Conservation (phyloP, 2,888 invertebrate genomes). For the Nemotelus pantherinus region DNA sequence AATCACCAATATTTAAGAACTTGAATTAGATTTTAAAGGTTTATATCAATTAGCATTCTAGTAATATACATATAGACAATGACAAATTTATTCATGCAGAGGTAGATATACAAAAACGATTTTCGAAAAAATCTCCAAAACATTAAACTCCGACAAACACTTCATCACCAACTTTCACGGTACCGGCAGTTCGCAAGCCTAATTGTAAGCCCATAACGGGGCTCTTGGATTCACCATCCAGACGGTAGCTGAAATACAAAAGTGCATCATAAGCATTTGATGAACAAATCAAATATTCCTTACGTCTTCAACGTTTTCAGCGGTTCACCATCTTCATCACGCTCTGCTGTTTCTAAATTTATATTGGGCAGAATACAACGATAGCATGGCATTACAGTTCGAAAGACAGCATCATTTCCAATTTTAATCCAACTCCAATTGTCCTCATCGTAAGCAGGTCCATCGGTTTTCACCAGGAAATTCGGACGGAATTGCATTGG, state of each 20-base stretch:
- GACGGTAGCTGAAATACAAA: slow-evolving; percentile 24
- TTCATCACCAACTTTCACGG: slow-evolving; percentile 65
- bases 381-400: slow-evolving; percentile 58
- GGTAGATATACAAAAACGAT: no score
- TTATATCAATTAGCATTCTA: no score
- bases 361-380: slow-evolving; percentile 79
- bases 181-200: slow-evolving; percentile 64
- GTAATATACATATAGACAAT: no score
- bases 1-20: no score
- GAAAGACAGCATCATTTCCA: slow-evolving; percentile 62
- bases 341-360: slow-evolving; percentile 73
- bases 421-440: slow-evolving; percentile 77
- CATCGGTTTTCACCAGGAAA: slow-evolving; percentile 71
- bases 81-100: no score
- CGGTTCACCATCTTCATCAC: slow-evolving; percentile 71
- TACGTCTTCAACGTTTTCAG: slow-evolving; percentile 74
- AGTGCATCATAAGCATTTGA: not conserved
- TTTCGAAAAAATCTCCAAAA: no score
- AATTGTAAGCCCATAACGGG: slow-evolving; percentile 69
- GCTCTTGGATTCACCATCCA: slow-evolving; percentile 23
- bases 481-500: slow-evolving; percentile 74
- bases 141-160: slow-evolving; percentile 63
- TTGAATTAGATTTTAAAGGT: no score
- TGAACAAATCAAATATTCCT: no score
- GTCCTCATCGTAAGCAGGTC: slow-evolving; percentile 73